Conservation (phyloP, 2,797 vertebrate genomes). For the Sebastes vulpes region DNA sequence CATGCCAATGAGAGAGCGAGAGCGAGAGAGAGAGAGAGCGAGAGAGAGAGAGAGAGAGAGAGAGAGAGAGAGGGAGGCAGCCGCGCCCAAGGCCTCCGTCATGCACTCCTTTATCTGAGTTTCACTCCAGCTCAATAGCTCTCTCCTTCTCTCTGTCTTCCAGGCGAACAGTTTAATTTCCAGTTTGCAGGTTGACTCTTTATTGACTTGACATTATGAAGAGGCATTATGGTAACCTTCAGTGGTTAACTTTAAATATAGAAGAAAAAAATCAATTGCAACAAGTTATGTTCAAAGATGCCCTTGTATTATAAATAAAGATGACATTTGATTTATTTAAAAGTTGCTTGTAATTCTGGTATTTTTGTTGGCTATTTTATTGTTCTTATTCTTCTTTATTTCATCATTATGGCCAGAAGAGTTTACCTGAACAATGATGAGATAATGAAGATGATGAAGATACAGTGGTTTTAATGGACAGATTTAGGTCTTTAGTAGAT, state of each 20-base stretch:
- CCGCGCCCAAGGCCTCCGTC: slow-evolving; percentile 67
- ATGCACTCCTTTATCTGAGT: slow-evolving; percentile 69
- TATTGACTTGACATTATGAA: slow-evolving; percentile 69
- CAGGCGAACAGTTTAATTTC: slow-evolving; percentile 69
- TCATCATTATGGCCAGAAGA: neutral
- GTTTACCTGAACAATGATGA: neutral
- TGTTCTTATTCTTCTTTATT: neutral
- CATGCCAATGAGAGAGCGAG: slow-evolving; percentile 72
- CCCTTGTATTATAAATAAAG: neutral
- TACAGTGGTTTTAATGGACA: neutral
- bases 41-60: slow-evolving; percentile 18
- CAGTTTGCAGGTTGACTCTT: slow-evolving; percentile 59
- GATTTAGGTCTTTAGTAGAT: neutral
- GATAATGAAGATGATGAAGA: neutral
- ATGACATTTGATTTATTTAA: neutral
- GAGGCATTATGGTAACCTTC: slow-evolving; percentile 45
- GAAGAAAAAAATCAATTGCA: neutral
- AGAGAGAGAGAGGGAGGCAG: slow-evolving; percentile 38
- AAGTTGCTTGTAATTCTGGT: neutral
- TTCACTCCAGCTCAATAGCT: slow-evolving; percentile 55
- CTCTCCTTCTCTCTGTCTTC: slow-evolving; percentile 49
- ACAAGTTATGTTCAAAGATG: neutral
- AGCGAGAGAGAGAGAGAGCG: slow-evolving; percentile 1
- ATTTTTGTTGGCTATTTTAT: neutral
- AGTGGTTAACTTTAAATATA: slow-evolving; percentile 5